phyloP scores from a whole-genome alignment of 2,113 vertebrate species.

The Chlorodrepanis virens region DNA sequence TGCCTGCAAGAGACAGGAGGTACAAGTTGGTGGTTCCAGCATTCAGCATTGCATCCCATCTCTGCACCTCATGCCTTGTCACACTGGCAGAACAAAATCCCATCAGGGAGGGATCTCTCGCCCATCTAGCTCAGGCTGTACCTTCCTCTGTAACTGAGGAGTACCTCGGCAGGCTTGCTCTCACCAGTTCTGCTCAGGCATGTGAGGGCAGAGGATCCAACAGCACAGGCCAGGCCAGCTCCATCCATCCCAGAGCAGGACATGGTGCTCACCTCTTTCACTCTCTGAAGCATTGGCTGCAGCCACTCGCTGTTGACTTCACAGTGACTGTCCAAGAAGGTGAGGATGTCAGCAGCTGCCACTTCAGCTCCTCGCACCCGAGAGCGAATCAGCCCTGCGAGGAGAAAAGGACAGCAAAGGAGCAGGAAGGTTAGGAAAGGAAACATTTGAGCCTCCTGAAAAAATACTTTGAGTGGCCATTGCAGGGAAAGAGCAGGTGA shows the following conservation, averaged over 20 bases:
- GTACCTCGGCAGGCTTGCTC: background rate
- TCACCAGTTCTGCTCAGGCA: background rate
- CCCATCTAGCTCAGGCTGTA: background rate
- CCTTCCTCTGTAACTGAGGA: background rate
- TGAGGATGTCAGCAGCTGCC: constrained; percentile 86
- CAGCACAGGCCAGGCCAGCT: background rate
- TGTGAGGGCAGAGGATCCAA: background rate
- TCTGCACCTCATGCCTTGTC: background rate
- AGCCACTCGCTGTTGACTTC: constrained; percentile 96
- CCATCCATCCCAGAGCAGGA: background rate
- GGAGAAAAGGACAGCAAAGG: background rate
- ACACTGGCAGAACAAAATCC: background rate
- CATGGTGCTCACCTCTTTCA: constrained; percentile 84
- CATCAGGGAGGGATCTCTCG: background rate
- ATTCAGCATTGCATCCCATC: background rate
- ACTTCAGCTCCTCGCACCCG: constrained; percentile 90
- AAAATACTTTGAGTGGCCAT: background rate
- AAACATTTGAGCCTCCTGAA: background rate
- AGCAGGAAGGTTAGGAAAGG: background rate
- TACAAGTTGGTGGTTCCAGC: background rate
- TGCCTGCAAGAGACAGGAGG: background rate
- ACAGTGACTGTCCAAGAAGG: constrained; percentile 97
- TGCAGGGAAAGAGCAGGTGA: background rate
- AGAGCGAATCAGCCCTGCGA: constrained; percentile 91
- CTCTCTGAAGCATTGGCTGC: constrained; percentile 94